Conservation (phyloP, 2,113 vertebrate species). For the Fulmarus glacialis region DNA sequence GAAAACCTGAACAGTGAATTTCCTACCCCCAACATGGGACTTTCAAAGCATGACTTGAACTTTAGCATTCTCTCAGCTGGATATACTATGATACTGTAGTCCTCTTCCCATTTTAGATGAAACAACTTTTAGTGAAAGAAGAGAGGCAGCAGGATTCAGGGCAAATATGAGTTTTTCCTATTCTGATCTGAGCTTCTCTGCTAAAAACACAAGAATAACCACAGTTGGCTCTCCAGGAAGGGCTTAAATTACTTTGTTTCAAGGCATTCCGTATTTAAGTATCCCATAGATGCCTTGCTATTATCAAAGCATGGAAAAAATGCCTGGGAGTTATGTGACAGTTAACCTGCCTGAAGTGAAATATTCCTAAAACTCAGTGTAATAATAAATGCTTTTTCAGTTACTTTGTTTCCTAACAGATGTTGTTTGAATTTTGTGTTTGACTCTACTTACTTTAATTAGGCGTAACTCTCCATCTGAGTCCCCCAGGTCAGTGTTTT, state of each 20-base stretch:
- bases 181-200: neutral
- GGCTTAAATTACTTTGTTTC: constrained; percentile 30
- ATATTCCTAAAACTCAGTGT: neutral
- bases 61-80: neutral
- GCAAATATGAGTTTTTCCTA: neutral
- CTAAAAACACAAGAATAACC: neutral
- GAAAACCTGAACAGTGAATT: neutral
- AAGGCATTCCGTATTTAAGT: constrained; percentile 5
- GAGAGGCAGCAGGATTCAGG: neutral
- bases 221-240: neutral
- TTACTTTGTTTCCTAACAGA: constrained; percentile 45
- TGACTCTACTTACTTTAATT: constrained; percentile 29
- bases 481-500: constrained; percentile 16
- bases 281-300: neutral
- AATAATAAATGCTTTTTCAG: neutral
- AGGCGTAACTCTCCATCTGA: constrained; percentile 10
- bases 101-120: neutral
- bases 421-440: constrained; percentile 37
- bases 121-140: neutral
- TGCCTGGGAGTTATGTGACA: neutral
- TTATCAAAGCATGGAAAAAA: neutral
- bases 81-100: neutral
- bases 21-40: neutral
- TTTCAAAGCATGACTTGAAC: neutral
- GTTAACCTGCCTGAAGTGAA: neutral